Evolutionary conservation across 2,888 invertebrate species (phyloP).

Genomic region (Azorinus chamasolen): DNA sequence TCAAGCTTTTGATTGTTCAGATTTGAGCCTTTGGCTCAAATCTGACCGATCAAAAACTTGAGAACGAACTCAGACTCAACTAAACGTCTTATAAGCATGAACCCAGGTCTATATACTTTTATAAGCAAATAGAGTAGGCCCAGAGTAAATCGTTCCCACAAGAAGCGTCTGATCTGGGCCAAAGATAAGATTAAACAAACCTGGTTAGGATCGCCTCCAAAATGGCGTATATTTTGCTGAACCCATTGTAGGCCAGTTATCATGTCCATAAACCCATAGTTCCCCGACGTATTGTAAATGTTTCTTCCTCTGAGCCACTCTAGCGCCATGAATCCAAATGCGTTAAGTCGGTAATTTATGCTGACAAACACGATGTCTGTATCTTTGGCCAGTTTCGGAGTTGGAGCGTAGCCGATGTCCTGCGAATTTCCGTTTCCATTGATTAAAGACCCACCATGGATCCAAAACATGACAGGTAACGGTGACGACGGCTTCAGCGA

Average conservation of each 20-base stretch:
- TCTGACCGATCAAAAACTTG: no score
- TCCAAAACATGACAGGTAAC: conserved; percentile 82
- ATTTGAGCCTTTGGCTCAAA: no score
- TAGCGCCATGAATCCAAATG: conserved; percentile 92
- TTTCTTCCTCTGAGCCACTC: conserved; percentile 56
- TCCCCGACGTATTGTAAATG: conserved; percentile 62
- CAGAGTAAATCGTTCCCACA: no score
- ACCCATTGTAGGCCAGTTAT: conserved; percentile 72
- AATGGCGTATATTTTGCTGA: conserved; percentile 69
- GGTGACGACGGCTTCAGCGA: conserved; percentile 64
- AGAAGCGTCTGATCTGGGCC: no score
- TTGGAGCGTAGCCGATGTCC: conserved; percentile 87
- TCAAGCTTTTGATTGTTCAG: no score
- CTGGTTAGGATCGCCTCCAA: conserved; percentile 73
- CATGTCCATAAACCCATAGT: conserved; percentile 78
- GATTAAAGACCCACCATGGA: conserved; percentile 79
- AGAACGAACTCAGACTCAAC: no score
- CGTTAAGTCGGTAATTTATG: conserved; percentile 92
- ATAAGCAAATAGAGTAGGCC: no score
- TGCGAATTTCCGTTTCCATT: conserved; percentile 61
- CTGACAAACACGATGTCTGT: conserved; percentile 94
- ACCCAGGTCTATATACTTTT: no score
- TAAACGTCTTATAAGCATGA: no score
- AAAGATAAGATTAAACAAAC: no score
- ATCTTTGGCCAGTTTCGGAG: conserved; percentile 91